Evolutionary conservation across 2,113 vertebrate genomes (phyloP).

Genomic region (Fulmarus glacialis): DNA sequence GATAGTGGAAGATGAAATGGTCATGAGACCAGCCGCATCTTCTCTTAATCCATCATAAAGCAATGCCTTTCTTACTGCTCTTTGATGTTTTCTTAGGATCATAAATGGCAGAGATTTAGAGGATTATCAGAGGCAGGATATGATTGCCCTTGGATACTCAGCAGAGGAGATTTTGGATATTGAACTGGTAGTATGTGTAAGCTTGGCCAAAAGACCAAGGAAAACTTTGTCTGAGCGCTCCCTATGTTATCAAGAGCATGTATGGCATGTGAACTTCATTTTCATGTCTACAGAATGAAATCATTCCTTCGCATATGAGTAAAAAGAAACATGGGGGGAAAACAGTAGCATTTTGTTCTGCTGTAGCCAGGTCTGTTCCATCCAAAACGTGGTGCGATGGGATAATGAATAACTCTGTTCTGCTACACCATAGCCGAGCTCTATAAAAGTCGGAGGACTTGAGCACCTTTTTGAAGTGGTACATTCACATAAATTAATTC

Average conservation of each 20-base stretch:
- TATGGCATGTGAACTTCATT: neutral
- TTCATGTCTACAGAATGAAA: neutral
- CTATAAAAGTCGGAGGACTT: neutral
- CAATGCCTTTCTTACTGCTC: constrained; percentile 1
- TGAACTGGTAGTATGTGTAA: neutral
- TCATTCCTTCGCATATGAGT: neutral
- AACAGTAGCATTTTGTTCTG: neutral
- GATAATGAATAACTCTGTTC: neutral
- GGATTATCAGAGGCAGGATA: constrained; percentile 22
- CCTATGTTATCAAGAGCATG: neutral
- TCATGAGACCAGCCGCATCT: neutral
- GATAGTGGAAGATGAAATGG: neutral
- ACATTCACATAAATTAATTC: neutral
- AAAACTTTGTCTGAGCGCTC: neutral
- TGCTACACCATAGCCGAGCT: neutral
- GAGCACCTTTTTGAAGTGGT: neutral
- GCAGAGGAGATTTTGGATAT: constrained; percentile 28
- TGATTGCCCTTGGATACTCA: constrained; percentile 4
- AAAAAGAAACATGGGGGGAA: neutral
- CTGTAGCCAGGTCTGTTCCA: neutral
- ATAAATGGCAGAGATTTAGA: constrained; percentile 17
- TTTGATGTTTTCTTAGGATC: constrained; percentile 41
- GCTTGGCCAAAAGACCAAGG: constrained; percentile 23
- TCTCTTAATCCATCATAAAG: constrained; percentile 21
- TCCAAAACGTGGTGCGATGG: neutral